These are phyloP conservation scores for Aelia acuminata DNA, from an alignment of 2,888 invertebrate genomes.

Conservation along the genomic window DNA sequence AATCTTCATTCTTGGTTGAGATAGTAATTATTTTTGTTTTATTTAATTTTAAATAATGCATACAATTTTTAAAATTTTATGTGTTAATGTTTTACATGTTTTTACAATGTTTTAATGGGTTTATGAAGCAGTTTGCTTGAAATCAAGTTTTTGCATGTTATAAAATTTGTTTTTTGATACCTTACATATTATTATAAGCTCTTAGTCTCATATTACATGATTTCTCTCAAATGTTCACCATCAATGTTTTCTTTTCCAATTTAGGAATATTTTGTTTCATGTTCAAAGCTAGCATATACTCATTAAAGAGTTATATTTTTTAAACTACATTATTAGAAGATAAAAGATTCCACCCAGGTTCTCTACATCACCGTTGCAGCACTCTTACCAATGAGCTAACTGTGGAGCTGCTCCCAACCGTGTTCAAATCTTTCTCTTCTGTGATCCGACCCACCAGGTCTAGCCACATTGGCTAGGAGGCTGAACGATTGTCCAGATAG, in stretches of 20 bases:
- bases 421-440: too few species aligned
- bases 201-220: background rate
- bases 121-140: slow-evolving; percentile 22
- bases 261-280: background rate
- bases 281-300: background rate
- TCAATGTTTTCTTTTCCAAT: background rate
- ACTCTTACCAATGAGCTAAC: too few species aligned
- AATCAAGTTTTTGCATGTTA: slow-evolving; percentile 12
- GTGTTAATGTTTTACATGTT: background rate
- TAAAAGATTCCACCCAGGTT: too few species aligned
- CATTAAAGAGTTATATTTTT: background rate
- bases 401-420: too few species aligned
- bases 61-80: background rate
- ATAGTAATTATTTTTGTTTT: background rate
- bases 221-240: background rate
- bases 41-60: background rate
- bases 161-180: background rate
- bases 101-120: slow-evolving; percentile 28
- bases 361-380: too few species aligned
- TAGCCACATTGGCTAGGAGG: too few species aligned
- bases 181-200: slow-evolving; percentile 19
- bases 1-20: background rate
- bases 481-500: too few species aligned
- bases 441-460: too few species aligned
- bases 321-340: too few species aligned